phyloP scores from a whole-genome alignment of 2,113 vertebrate genomes.

The Columba livia region DNA sequence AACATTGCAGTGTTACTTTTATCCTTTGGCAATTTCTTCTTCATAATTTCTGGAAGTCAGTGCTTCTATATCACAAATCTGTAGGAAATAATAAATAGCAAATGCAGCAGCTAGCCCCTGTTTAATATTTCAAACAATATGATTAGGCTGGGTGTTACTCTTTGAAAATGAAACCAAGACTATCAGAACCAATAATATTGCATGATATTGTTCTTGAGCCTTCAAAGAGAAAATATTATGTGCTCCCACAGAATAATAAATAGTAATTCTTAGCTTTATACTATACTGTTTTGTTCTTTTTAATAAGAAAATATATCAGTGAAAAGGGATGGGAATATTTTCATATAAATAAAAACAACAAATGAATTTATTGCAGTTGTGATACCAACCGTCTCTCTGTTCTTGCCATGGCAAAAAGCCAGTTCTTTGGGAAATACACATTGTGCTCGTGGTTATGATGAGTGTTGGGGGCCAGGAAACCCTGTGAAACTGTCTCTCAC shows the following conservation, averaged over 20 bases:
- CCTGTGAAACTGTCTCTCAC: too few relatives aligned
- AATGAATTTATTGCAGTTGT: background rate
- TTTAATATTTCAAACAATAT: background rate
- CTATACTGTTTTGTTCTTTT: background rate
- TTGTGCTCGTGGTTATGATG: rapidly evolving
- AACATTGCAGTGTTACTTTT: background rate
- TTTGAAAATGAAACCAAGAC: background rate
- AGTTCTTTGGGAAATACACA: rapidly evolving
- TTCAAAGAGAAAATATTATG: background rate
- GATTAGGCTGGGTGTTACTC: background rate
- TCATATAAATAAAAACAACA: rapidly evolving
- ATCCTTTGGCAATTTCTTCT: background rate
- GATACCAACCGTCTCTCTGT: background rate
- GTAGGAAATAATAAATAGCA: background rate
- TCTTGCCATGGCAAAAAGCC: background rate
- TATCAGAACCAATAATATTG: background rate
- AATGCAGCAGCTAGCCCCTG: background rate
- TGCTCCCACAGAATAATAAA: background rate
- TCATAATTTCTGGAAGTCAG: background rate
- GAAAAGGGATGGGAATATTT: background rate
- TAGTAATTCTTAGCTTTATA: background rate
- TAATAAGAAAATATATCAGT: background rate
- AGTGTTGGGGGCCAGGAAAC: too few relatives aligned
- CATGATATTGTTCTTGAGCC: background rate
- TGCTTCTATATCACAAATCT: background rate